Conservation (phyloP, 2,888 invertebrate genomes). For the Mesochorus sp. region DNA sequence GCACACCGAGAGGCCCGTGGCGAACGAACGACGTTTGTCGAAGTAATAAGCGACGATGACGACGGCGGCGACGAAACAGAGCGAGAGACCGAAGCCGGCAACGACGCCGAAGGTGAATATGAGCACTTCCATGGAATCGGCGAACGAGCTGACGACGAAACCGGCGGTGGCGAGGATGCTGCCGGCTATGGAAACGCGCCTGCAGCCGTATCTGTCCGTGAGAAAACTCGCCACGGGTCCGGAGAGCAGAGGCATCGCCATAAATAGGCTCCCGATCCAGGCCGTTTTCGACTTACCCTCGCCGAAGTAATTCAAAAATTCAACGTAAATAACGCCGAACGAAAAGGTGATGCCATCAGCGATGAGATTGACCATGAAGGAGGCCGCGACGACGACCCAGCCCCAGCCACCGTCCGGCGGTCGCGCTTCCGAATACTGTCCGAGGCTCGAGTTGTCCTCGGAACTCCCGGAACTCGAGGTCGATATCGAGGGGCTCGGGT, state of each 20-base stretch:
- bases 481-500: conserved; percentile 78
- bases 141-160: conserved; percentile 90
- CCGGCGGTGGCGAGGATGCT: conserved; percentile 89
- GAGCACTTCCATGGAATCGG: conserved; percentile 89
- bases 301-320: conserved; percentile 92
- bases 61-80: conserved; percentile 95
- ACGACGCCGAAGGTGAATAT: conserved; percentile 92
- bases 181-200: conserved; percentile 90
- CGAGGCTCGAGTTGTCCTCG: conserved; percentile 86
- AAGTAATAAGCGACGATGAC: conserved; percentile 96
- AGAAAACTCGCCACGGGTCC: conserved; percentile 93
- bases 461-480: conserved; percentile 83
- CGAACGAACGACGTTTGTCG: conserved; percentile 91
- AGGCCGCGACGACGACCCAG: conserved; percentile 95
- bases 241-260: conserved; percentile 94
- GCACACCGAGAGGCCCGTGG: conserved; percentile 93
- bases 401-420: conserved; percentile 96
- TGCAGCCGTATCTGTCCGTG: conserved; percentile 92
- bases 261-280: conserved; percentile 94
- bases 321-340: conserved; percentile 94
- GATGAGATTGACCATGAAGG: conserved; percentile 94
- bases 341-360: conserved; percentile 96
- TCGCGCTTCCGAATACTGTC: conserved; percentile 86
- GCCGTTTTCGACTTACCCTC: conserved; percentile 94
- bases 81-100: conserved; percentile 92